These are phyloP conservation scores for Andricus quercusramuli DNA, from an alignment of 2,888 invertebrate genomes.

Conservation along the genomic window DNA sequence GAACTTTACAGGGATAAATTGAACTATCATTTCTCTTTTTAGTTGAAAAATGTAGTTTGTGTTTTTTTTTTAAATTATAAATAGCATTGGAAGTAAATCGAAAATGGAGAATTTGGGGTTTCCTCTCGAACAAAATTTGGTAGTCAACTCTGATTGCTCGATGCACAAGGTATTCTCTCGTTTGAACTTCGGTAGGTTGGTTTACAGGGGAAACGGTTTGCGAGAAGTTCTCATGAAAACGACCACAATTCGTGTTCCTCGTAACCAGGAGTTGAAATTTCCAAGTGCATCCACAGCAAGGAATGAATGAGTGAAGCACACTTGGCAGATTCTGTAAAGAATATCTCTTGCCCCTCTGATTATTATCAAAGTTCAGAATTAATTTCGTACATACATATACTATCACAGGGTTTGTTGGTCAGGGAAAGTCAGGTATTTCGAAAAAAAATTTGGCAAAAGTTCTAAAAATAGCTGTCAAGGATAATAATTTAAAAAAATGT, in stretches of 20 bases:
- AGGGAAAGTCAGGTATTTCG: too few species aligned
- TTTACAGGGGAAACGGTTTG: not conserved
- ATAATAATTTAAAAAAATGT: too few species aligned
- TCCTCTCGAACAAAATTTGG: not conserved
- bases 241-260: not conserved
- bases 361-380: too few species aligned
- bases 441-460: too few species aligned
- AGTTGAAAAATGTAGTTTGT: too few species aligned
- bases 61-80: not conserved
- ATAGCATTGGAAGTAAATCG: not conserved
- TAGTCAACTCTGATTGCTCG: not conserved
- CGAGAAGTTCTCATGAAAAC: not conserved
- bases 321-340: not conserved
- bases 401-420: too few species aligned
- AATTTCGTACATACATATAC: too few species aligned
- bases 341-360: not conserved
- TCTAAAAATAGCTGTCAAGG: too few species aligned
- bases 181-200: not conserved
- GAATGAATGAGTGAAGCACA: not conserved
- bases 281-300: not conserved
- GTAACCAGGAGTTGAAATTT: not conserved
- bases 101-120: not conserved
- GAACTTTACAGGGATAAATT: too few species aligned
- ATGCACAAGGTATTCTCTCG: not conserved
- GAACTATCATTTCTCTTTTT: too few species aligned